Evolutionary conservation across 2,113 vertebrate species (phyloP), one percentile per base, ranked within the genome.

Genomic region (Salvelinus alpinus): DNA sequence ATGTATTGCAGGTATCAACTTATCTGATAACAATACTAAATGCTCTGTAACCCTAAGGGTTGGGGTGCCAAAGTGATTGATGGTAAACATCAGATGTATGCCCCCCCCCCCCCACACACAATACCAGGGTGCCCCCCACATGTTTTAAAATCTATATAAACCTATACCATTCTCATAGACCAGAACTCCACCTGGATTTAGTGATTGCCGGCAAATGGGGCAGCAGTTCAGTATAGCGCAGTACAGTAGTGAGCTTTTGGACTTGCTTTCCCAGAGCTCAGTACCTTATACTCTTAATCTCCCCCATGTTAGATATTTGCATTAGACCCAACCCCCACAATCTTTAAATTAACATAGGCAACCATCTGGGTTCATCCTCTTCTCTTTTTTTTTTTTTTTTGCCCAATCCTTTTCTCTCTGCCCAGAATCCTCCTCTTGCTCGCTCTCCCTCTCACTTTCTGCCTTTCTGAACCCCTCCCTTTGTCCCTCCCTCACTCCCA

Each of bases 311-410:
- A 75, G 47, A 73, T 78, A 62, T 48, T 64, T 70, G 66, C 59
- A 70, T 22, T 24, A 76, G 70, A 31, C 47, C 59, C 66, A 82
- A 57, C 71, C 70, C 78, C 75, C 76, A 73, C 71, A 57, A 77
- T 76, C 78, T 80, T 71, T 44, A 75, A 62, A 44, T 72, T 77
- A 81, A 80, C 78, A 79, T 47, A 64, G 70, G 38, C 78, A 64
- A 54, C 73, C 78, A 65, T 79, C 74, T 83, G 71, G 81, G 73
- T 13, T 25, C 22, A 13, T 65, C 22, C 59, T 62, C 18, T 7
- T 13, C 31, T 18, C 22, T 25, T 25, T 25, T 24, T 24, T 0
- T 24, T 14, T 24, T n/a, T n/a, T 20, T 3, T 24, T 27, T 60
- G 27, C 14, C 29, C 71, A 20, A 8, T 34, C 6, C 64, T 67